Base-by-base conservation (phyloP, 2,113 vertebrate genomes). In the Lamprologus lemairii region DNA sequence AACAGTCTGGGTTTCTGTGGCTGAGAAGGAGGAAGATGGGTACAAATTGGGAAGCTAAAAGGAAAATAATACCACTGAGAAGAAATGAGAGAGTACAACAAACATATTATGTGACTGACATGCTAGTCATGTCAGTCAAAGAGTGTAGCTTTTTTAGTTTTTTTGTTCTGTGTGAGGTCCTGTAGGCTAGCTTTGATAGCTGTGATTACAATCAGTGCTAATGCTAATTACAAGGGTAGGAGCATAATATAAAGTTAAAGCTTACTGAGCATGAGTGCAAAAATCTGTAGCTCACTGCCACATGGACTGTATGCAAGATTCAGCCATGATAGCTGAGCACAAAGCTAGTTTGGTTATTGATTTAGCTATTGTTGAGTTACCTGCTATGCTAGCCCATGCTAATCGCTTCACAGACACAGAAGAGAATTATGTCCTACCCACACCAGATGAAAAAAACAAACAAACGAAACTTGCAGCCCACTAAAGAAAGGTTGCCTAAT, bases 1-100 rank as follows among this genome's bases (percentile, higher is more conserved):
- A 91, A 85, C 57, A 88, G 89, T 92, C 84, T 89, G 91, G 75
- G 13, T 91, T 92, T 93, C 86, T 87, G 92, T 93, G 81, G 92
- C 91, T 85, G 90, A 84, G 87, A 91, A 89, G 6, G 7, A 26
- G 35, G 86, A 87, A 40, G 82, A 93, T 89, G 91, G 87, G 85
- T 51, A 87, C 85, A 55, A 75, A 78, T 73, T 88, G 57, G 81
- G 88, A 89, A 54, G 73, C 40, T 86, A 54, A 88, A 89, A 85
- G 42, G 17, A 78, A 90, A 53, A 86, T 21, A 55, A 13, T 42
- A 78, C 19, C 73, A 81, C 63, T 80, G 82, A 68, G 83, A 80
- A 54, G 5, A 87, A 84, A 78, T 23, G 13, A 88, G 60, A 81
- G 28, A 63, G 40, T 78, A 49, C 71, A 49, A 5, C 23, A 78